Percentiles rank a stretch among this genome's conserved stretches.
Evolutionary conservation across 2,797 vertebrate genomes (phyloP).

Genomic region (Xiphophorus birchmanni): DNA sequence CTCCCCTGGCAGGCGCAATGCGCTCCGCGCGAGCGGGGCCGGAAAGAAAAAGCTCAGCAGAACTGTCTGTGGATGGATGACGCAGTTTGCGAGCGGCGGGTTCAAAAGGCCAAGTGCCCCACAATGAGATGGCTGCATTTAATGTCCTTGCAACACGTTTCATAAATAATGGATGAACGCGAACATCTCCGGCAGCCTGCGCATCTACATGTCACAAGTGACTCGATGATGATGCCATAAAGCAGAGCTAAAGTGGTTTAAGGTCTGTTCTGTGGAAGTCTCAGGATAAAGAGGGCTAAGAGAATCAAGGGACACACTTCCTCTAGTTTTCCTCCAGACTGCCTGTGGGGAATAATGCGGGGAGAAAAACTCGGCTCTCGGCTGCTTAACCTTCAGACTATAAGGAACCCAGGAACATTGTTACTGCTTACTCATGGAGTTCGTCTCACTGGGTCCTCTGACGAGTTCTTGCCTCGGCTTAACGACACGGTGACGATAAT

Average conservation of each 20-base stretch:
- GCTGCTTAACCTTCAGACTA: constrained; percentile 78
- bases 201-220: constrained; percentile 80
- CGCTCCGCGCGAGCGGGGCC: constrained; percentile 34
- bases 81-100: constrained; percentile 57
- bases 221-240: constrained; percentile 80
- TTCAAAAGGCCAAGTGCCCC: constrained; percentile 74
- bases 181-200: constrained; percentile 66
- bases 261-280: constrained; percentile 77
- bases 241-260: constrained; percentile 77
- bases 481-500: constrained; percentile 32
- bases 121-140: constrained; percentile 74
- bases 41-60: constrained; percentile 66
- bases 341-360: constrained; percentile 71
- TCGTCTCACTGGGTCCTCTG: constrained; percentile 45
- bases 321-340: constrained; percentile 50
- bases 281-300: constrained; percentile 79
- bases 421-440: constrained; percentile 57
- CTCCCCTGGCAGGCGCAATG: constrained; percentile 50
- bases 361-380: constrained; percentile 71
- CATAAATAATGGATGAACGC: constrained; percentile 80
- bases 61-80: constrained; percentile 55
- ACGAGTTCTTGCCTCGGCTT: constrained; percentile 36
- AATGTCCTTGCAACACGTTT: constrained; percentile 70
- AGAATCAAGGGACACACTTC: constrained; percentile 71
- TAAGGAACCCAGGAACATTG: constrained; percentile 67